phyloP scores from a whole-genome alignment of 2,797 vertebrate species.

The Pangasius djambal region DNA sequence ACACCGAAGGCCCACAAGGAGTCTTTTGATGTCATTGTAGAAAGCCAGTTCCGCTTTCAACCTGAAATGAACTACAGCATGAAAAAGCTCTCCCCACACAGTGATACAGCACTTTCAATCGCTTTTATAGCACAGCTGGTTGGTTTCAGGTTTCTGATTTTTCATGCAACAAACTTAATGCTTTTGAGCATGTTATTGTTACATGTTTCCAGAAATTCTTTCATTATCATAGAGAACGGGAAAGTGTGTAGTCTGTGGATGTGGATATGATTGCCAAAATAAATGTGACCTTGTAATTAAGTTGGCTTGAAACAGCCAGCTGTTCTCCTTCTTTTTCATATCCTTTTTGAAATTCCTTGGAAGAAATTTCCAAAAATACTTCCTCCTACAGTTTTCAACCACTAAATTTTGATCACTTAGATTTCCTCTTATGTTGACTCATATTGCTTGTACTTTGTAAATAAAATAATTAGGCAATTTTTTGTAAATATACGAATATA shows the following conservation, averaged over 20 bases:
- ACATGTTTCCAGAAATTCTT: neutral
- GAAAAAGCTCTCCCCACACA: constrained; percentile 33
- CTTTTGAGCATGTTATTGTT: neutral
- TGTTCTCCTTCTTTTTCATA: neutral
- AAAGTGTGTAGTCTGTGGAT: neutral
- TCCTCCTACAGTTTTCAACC: neutral
- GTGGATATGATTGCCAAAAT: neutral
- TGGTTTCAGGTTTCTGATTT: constrained; percentile 46
- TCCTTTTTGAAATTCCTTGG: neutral
- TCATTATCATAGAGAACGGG: neutral
- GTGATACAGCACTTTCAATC: constrained; percentile 29
- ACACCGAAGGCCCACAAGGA: constrained; percentile 47
- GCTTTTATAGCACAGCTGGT: constrained; percentile 38
- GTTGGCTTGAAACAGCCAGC: neutral
- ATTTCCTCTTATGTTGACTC: neutral
- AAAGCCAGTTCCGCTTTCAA: constrained; percentile 50
- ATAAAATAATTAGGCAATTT: too few relatives aligned
- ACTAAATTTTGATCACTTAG: neutral
- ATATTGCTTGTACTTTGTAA: neutral
- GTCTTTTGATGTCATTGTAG: constrained; percentile 57
- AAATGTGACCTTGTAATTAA: constrained; percentile 15
- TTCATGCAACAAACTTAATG: neutral
- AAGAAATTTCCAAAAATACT: neutral
- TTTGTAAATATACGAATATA: neutral
- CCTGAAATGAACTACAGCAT: constrained; percentile 49